Evolutionary conservation across 2,888 invertebrate species (phyloP), one percentile per base, ranked within the genome.

Genomic region (Drosophila lacicola): DNA sequence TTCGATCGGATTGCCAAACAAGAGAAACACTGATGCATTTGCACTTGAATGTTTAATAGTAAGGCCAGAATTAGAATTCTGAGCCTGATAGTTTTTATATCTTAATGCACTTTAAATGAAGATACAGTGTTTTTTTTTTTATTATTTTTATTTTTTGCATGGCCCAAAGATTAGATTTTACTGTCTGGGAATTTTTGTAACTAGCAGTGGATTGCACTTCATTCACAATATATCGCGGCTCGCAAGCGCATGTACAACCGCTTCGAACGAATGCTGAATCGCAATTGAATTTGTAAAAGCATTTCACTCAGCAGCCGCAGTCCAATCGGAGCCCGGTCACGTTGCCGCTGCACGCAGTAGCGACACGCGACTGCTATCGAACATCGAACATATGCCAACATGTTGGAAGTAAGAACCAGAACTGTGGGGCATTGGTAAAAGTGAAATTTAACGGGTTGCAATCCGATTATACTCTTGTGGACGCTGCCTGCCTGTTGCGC

Each of bases 281-380:
- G 82, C 84, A 86, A 90, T 90, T 90, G 90, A 90, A 86, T 82
- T 88, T 84, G 88, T 83, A 89, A 90, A 90, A 90, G 90, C 90
- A 90, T 85, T 91, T 90, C 74, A 57, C 77, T 82, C 65, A 57
- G 55, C 77, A 47, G 73, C 53, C 74, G 66, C 60, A 53, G 71
- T 72, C 72, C 41, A 64, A 65, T 49, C 68, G 65, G 49, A 46
- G 61, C 36, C 34, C 64, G 75, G 90, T 90, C 90, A 90, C 90
- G 90, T 90, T 90, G 90, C 74, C 78, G 74, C 75, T 82, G 88
- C 90, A 90, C 86, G 87, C 84, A 79, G 78, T 66, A 64, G 70
- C 70, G 74, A 86, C 84, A 84, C 84, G 84, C 87, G 84, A 84
- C 87, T 71, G 42, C 29, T 33, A 41, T 51, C 70, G 58, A 74